Conservation (phyloP, 2,113 vertebrate species). For the Bucco capensis region DNA sequence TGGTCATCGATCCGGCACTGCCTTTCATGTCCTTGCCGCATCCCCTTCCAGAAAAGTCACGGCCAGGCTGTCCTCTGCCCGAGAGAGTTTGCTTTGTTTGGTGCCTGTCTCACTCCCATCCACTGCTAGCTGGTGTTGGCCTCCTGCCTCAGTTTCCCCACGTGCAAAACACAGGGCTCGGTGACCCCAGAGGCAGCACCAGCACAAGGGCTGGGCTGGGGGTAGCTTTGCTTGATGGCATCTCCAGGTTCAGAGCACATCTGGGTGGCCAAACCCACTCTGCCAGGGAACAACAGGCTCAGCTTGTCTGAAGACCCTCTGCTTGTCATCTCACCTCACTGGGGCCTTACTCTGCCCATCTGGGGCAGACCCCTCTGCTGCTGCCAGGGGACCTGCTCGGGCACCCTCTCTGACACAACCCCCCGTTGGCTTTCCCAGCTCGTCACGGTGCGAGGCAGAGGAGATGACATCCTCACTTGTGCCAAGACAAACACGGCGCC, state of each 20-base stretch:
- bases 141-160: neutral
- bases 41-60: neutral
- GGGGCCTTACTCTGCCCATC: neutral
- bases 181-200: rapidly evolving
- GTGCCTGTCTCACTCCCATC: neutral
- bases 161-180: rapidly evolving
- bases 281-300: neutral
- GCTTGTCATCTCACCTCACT: rapidly evolving
- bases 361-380: neutral
- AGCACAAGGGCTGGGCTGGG: neutral
- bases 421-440: slow-evolving; percentile 30
- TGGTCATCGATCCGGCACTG: neutral
- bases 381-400: neutral
- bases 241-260: neutral
- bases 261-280: neutral
- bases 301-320: neutral
- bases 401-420: neutral
- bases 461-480: slow-evolving; percentile 49
- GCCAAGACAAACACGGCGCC: slow-evolving; percentile 57
- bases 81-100: neutral
- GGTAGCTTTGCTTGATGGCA: neutral
- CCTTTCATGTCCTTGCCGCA: neutral
- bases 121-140: neutral
- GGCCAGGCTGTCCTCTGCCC: neutral
- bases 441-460: neutral